Percentiles rank a stretch among this genome's conserved stretches.
Evolutionary conservation across 2,113 vertebrate species (phyloP).

Genomic region (Alectura lathami): DNA sequence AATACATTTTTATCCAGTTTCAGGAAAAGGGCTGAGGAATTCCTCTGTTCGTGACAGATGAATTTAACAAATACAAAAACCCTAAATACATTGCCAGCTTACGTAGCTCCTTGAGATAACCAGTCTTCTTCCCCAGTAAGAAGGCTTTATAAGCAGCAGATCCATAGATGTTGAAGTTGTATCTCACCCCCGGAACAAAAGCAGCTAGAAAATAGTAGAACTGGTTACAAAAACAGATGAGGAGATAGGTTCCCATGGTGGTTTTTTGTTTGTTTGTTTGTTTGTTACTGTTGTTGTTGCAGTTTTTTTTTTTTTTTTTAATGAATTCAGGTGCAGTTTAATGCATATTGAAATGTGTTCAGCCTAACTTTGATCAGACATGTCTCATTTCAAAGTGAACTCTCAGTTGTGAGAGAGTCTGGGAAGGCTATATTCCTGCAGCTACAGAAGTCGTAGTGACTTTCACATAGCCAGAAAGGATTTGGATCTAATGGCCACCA

Average conservation of each 20-base stretch:
- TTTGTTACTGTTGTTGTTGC: background rate
- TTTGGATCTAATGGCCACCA: background rate
- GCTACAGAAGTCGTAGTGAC: background rate
- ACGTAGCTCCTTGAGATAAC: conserved; percentile 68
- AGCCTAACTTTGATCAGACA: background rate
- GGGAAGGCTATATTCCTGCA: background rate
- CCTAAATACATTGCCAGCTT: background rate
- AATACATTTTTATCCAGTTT: background rate
- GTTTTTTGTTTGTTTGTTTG: background rate
- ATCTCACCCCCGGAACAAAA: conserved; percentile 62
- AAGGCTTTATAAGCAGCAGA: background rate
- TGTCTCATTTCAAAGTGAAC: background rate
- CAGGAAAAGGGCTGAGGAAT: background rate
- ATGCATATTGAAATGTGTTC: accelerated
- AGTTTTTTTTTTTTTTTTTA: background rate
- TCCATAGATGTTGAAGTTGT: conserved; percentile 64
- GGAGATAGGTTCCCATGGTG: accelerated
- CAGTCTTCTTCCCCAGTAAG: conserved; percentile 60
- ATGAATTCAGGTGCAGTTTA: background rate
- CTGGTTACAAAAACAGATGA: background rate
- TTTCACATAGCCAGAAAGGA: background rate
- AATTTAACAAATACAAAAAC: background rate
- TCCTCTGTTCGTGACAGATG: background rate
- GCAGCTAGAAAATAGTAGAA: conserved; percentile 32
- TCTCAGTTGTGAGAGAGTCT: background rate